Base-by-base conservation (phyloP, 2,888 invertebrate species). In the Plebejus argus region DNA sequence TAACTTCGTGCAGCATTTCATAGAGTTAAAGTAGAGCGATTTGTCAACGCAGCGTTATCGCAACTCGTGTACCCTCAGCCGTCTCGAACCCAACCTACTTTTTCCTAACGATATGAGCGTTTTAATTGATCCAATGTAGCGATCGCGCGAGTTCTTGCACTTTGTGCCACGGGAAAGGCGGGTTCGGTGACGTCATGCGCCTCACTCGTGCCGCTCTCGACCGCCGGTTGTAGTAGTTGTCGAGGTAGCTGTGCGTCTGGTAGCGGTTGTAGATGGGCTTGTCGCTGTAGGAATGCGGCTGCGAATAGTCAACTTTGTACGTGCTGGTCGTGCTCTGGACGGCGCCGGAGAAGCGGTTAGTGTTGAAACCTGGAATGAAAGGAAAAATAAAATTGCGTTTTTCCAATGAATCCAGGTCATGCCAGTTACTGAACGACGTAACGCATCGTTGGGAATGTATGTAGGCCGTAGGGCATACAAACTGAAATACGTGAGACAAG, bases 121-220 rank as follows among this genome's bases (percentile, higher is more conserved):
- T 80, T 80, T 84, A 88, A 81, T 86, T 83, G 84, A 96, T 96
- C 97, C 97, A 97, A 86, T 95, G 91, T 86, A 96, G 95, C 81
- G 95, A 95, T 87, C 95, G 92, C 83, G 96, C 95, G 85, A 97
- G 92, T 88, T 97, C 96, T 85, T 95, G 94, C 79, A 96, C 96
- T 91, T 96, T 96, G 88, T 96, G 95, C 97, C 97, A 97, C 77
- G 97, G 97, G 87, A 97, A 97, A 23, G 96, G 95, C 23, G 96
- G 96, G 86, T 94, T 90, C 81, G 92, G 89, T 81, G 90, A 86
- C 1, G 92, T 86, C 81, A 91, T 87, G 83, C 93, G 89, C 80
- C 90, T 87, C 81, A 89, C 82, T 80, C 94, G 86, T 12, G 90
- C 85, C 66, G 90, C 87, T 82, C 94, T 85, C 66, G 93, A 91